Evolutionary conservation across 2,113 vertebrate species (phyloP), one percentile per base, ranked within the genome.

Genomic region (Phalacrocorax pelagicus): DNA sequence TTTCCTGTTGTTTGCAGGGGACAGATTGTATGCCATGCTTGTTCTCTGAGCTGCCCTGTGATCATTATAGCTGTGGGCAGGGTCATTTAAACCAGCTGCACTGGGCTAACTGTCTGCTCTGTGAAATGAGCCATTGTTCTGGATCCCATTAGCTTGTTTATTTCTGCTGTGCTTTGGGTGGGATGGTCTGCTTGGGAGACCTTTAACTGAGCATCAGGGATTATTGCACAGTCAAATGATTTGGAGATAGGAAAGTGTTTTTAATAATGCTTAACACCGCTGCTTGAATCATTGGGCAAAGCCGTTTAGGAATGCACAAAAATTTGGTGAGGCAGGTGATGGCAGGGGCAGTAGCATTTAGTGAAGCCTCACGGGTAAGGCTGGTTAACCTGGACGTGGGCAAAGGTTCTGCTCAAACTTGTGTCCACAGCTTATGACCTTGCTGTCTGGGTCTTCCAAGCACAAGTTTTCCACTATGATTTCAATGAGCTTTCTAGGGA

Each of bases 121-220:
- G 95, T 89, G 92, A 96, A 97, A 95, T 97, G 94, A 96, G 84
- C 94, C 94, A 82, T 96, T 96, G 73, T 96, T 94, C 77, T 85
- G 94, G 81, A 93, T 94, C 66, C 96, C 84, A 92, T 96, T 97
- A 94, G 66, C 34, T 44, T 80, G 67, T 94, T 93, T 94, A 79
- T 92, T 89, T 96, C 93, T 87, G 83, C 61, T 92, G 90, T 92
- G 73, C 74, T 90, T 78, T 73, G 85, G 80, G 90, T 88, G 65
- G 83, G 62, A 92, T 16, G 66, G 66, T 85, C 88, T 94, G 77
- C 77, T 84, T 91, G 81, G 94, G 92, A 94, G 81, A 96, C 83
- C 61, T 85, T 84, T 85, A 93, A 94, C 58, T 92, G 95, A 85
- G 65, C 96, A 95, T 91, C 49, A 54, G 95, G 94, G 92, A 91